Conservation (phyloP, 1,140 invertebrate species). For the Teleogryllus occipitalis region DNA sequence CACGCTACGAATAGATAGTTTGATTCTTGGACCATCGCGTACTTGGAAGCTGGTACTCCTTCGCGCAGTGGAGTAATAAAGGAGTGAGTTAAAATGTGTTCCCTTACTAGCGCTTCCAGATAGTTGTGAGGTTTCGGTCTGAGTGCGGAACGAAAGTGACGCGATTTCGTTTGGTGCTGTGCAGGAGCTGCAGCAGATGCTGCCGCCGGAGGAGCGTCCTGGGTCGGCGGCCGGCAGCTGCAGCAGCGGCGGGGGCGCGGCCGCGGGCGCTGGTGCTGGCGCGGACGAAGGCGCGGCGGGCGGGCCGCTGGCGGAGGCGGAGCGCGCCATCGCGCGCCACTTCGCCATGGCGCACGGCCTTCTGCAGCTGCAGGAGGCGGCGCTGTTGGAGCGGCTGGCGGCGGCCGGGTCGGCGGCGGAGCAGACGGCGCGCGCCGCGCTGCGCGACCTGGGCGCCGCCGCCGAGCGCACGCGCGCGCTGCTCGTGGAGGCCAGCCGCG, state of each 20-base stretch:
- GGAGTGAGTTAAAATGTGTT: too few relatives aligned
- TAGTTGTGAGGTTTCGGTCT: too few relatives aligned
- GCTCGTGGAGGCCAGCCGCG: background rate
- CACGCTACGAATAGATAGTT: too few relatives aligned
- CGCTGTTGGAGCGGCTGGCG: slow-evolving; percentile 28
- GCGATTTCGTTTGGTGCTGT: background rate
- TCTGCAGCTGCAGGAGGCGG: slow-evolving; percentile 33
- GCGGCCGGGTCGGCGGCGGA: background rate
- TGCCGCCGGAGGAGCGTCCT: background rate
- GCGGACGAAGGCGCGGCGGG: too few relatives aligned
- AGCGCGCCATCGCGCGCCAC: slow-evolving; percentile 31
- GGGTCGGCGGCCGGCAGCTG: background rate
- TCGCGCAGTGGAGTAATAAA: too few relatives aligned
- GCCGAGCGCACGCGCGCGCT: background rate
- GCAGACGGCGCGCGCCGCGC: background rate
- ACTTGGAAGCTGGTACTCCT: too few relatives aligned
- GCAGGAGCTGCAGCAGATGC: background rate
- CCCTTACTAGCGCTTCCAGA: too few relatives aligned
- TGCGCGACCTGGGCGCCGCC: background rate
- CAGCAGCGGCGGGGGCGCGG: too few relatives aligned
- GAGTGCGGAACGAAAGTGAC: too few relatives aligned
- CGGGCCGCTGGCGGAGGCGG: slow-evolving; percentile 14
- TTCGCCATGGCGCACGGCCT: slow-evolving; percentile 35
- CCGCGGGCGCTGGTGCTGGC: background rate
- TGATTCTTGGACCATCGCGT: too few relatives aligned